These are phyloP conservation scores for Abscondita cerata DNA, from an alignment of 2,888 invertebrate species.

Conservation along the genomic window DNA sequence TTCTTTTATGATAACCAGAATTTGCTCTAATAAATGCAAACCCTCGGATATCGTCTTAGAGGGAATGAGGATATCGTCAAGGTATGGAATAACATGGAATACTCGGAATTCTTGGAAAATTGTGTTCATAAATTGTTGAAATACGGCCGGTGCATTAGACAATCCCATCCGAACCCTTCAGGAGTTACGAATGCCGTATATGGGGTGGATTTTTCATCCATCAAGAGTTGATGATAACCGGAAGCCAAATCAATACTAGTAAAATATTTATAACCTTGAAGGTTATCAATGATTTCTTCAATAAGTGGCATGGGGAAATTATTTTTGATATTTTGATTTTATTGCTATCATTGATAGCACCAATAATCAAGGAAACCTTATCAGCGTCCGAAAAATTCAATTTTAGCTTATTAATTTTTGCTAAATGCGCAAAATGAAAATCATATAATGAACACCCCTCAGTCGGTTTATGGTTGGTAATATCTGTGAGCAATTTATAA, in stretches of 20 bases:
- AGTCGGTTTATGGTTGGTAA: conserved; percentile 30
- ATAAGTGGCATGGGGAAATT: conserved; percentile 13
- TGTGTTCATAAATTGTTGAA: conserved; percentile 43
- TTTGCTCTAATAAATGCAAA: neutral
- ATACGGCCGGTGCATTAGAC: conserved; percentile 44
- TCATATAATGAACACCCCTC: conserved; percentile 29
- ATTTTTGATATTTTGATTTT: no score
- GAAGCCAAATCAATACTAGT: neutral
- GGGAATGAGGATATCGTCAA: conserved; percentile 47
- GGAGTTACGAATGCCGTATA: conserved; percentile 49
- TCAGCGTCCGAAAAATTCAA: conserved; percentile 30
- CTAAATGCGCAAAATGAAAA: conserved; percentile 32
- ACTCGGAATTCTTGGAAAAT: conserved; percentile 23
- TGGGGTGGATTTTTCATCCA: conserved; percentile 30
- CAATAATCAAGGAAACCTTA: conserved; percentile 35
- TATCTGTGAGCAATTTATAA: conserved; percentile 31
- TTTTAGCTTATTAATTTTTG: conserved; percentile 34
- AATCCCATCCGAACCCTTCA: conserved; percentile 43
- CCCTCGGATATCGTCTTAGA: conserved; percentile 13
- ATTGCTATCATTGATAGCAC: conserved; percentile 29
- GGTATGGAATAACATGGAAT: conserved; percentile 20
- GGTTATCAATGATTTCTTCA: conserved; percentile 8
- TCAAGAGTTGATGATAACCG: conserved; percentile 28
- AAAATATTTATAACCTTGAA: neutral
- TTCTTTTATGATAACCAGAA: conserved; percentile 7